Percentiles rank a stretch among this genome's conserved stretches.
These are phyloP conservation scores for Palaemon carinicauda DNA, from an alignment of 1,140 invertebrate genomes.

Conservation along the genomic window DNA sequence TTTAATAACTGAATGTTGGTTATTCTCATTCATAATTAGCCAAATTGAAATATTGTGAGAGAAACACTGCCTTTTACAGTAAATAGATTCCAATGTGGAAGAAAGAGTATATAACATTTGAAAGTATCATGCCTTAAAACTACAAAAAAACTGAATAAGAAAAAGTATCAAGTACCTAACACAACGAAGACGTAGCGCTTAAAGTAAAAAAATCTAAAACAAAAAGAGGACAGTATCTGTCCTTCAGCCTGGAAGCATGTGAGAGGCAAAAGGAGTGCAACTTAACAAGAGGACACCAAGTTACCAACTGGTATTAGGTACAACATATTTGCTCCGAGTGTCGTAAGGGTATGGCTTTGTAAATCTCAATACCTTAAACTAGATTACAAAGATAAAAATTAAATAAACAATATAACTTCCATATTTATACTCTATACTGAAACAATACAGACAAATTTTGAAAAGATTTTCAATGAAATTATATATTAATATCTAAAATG, in stretches of 20 bases:
- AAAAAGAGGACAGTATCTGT: conserved; percentile 25
- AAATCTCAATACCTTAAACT: not conserved
- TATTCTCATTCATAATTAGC: too few species aligned
- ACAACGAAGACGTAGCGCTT: not conserved
- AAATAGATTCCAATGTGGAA: too few species aligned
- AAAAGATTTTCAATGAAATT: too few species aligned
- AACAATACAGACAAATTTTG: too few species aligned
- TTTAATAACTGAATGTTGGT: too few species aligned
- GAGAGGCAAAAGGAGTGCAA: conserved; percentile 31
- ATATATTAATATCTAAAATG: too few species aligned
- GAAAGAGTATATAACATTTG: too few species aligned
- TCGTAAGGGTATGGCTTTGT: not conserved
- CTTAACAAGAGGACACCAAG: conserved; percentile 13
- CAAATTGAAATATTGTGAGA: too few species aligned
- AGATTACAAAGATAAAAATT: too few species aligned
- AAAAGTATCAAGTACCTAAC: not conserved
- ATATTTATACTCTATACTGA: too few species aligned
- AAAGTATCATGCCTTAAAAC: not conserved
- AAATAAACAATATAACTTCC: too few species aligned
- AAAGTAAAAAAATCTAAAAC: not conserved
- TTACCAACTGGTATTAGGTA: not conserved
- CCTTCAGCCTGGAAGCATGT: conserved; percentile 53
- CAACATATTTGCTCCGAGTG: not conserved
- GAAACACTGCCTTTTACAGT: too few species aligned
- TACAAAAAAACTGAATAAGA: not conserved